These are phyloP conservation scores for Tetrao urogallus DNA, from an alignment of 2,113 vertebrate genomes.

Conservation along the genomic window DNA sequence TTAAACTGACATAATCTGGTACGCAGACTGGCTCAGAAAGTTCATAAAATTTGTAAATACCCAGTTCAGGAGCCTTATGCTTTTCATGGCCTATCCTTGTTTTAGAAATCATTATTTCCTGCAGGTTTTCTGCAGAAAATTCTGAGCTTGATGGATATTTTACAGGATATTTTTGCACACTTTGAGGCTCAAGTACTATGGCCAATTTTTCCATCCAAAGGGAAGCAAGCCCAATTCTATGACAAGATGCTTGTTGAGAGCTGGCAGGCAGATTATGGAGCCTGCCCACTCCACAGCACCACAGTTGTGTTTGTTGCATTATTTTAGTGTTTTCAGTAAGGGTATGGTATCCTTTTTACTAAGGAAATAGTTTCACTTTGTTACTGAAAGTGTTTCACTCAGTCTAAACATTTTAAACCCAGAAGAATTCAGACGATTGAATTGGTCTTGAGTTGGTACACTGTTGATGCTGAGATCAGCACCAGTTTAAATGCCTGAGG, in stretches of 20 bases:
- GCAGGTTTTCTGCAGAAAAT: not conserved
- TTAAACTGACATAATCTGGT: not conserved
- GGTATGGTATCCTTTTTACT: not conserved
- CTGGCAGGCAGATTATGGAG: not conserved
- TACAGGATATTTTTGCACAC: not conserved
- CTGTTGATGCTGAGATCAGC: not conserved
- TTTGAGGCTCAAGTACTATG: not conserved
- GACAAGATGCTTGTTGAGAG: accelerated
- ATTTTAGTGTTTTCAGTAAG: not conserved
- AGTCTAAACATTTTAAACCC: not conserved
- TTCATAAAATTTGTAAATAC: not conserved
- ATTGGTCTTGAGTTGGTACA: not conserved
- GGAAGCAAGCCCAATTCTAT: not conserved
- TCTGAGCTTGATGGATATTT: not conserved
- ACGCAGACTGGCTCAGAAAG: accelerated
- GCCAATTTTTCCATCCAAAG: not conserved
- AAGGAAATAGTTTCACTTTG: not conserved
- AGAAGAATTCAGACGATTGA: not conserved
- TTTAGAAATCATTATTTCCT: not conserved
- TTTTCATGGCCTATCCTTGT: not conserved
- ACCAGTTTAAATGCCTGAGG: not conserved
- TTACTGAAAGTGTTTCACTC: slow-evolving; percentile 13
- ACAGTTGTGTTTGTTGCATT: not conserved
- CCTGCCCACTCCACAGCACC: not conserved
- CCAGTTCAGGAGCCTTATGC: accelerated